phyloP scores from a whole-genome alignment of 1,140 invertebrate species.

The Brachionus rubens region DNA sequence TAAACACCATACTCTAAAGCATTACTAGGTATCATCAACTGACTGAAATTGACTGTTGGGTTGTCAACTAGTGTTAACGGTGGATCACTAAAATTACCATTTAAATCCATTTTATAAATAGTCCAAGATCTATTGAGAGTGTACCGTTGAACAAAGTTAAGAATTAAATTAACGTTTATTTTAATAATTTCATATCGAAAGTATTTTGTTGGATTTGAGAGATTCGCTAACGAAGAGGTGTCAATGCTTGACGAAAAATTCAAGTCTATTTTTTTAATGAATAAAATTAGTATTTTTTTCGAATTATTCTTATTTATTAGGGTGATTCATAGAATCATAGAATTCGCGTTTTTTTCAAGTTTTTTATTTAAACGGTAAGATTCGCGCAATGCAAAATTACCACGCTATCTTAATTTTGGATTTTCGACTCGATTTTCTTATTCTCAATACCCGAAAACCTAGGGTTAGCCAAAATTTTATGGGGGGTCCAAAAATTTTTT shows the following conservation, averaged over 20 bases:
- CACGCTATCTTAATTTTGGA: too few species aligned
- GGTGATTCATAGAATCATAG: too few species aligned
- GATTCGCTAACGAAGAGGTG: neutral
- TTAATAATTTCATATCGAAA: neutral
- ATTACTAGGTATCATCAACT: constrained; percentile 6
- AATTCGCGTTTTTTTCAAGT: too few species aligned
- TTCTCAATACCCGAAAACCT: too few species aligned
- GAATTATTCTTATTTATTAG: too few species aligned
- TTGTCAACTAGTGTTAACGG: neutral
- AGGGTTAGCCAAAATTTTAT: too few species aligned
- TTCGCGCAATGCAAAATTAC: too few species aligned
- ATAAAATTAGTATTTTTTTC: neutral
- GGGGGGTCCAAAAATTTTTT: too few species aligned
- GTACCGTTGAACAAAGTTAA: neutral
- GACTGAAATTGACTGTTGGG: neutral
- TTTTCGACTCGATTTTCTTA: too few species aligned
- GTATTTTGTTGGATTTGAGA: neutral
- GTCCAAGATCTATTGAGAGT: neutral
- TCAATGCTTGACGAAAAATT: neutral
- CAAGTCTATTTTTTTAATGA: neutral
- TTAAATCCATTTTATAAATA: neutral
- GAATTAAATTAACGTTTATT: neutral
- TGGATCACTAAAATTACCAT: neutral
- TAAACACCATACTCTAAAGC: neutral
- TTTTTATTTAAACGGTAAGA: too few species aligned